Evolutionary conservation across 2,888 invertebrate species (phyloP).

Genomic region (Melangyna quadrimaculata): DNA sequence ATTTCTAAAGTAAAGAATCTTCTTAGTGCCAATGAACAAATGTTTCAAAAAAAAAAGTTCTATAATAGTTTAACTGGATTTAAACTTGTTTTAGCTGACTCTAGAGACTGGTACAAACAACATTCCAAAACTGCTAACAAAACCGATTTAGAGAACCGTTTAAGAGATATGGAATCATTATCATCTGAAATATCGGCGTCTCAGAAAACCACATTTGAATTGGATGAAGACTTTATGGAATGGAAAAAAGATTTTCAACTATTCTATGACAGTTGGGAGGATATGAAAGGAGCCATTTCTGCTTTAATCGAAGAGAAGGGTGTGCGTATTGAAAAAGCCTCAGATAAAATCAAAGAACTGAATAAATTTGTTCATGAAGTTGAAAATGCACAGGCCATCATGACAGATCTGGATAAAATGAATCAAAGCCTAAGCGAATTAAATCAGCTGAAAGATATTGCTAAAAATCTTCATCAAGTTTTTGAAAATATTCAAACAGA

Average conservation of each 20-base stretch:
- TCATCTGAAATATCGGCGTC: slow-evolving; percentile 79
- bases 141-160: slow-evolving; percentile 78
- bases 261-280: slow-evolving; percentile 80
- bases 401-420: slow-evolving; percentile 77
- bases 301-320: slow-evolving; percentile 81
- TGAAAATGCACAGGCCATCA: slow-evolving; percentile 74
- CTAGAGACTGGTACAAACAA: slow-evolving; percentile 81
- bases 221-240: slow-evolving; percentile 76
- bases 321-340: slow-evolving; percentile 82
- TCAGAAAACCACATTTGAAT: slow-evolving; percentile 75
- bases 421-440: slow-evolving; percentile 77
- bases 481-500: slow-evolving; percentile 74
- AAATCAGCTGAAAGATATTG: slow-evolving; percentile 76
- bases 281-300: slow-evolving; percentile 79
- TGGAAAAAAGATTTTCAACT: slow-evolving; percentile 80
- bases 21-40: slow-evolving; percentile 74
- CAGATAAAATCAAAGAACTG: slow-evolving; percentile 72
- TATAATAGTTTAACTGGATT: slow-evolving; percentile 80
- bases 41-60: slow-evolving; percentile 79
- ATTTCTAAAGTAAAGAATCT: slow-evolving; percentile 74
- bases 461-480: slow-evolving; percentile 74
- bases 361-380: slow-evolving; percentile 75
- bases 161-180: slow-evolving; percentile 80
- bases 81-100: slow-evolving; percentile 80
- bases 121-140: slow-evolving; percentile 78